Evolutionary conservation across 2,113 vertebrate species (phyloP), one percentile per base, ranked within the genome.

Genomic region (Ia io): DNA sequence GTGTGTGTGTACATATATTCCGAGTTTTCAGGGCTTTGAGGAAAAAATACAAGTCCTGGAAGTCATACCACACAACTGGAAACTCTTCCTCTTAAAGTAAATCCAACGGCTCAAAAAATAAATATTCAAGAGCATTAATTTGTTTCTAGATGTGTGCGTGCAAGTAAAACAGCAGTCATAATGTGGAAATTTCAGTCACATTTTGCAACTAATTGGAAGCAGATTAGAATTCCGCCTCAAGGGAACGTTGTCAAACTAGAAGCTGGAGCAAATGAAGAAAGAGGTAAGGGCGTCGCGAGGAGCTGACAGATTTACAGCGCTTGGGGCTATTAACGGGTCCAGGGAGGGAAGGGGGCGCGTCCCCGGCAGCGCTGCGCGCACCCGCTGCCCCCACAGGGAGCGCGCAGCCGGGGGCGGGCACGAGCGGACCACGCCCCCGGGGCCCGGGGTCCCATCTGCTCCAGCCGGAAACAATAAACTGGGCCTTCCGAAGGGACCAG

Each of bases 151-250:
- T 98, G 97, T 98, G 97, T 98, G 95, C 96, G 37, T 98, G 98
- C 97, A 98, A 98, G 98, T 98, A 98, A 98, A 98, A 98, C 98
- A 98, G 98, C 98, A 98, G 98, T 98, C 97, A 98, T 98, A 98
- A 98, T 98, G 98, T 98, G 98, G 98, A 99, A 98, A 98, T 98
- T 98, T 98, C 98, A 98, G 98, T 98, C 98, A 98, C 98, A 98
- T 99, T 99, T 98, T 98, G 98, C 98, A 98, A 98, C 98, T 99
- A 98, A 99, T 99, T 99, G 98, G 98, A 99, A 99, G 98, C 98
- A 99, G 98, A 98, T 99, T 98, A 99, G 98, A 98, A 98, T 98
- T 98, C 98, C 95, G 98, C 98, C 98, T 98, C 98, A 95, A 98
- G 98, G 98, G 98, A 98, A 98, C 98, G 98, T 98, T 98, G 98